Evolutionary conservation across 2,113 vertebrate genomes (phyloP).

Genomic region (Platysternon megacephalum): DNA sequence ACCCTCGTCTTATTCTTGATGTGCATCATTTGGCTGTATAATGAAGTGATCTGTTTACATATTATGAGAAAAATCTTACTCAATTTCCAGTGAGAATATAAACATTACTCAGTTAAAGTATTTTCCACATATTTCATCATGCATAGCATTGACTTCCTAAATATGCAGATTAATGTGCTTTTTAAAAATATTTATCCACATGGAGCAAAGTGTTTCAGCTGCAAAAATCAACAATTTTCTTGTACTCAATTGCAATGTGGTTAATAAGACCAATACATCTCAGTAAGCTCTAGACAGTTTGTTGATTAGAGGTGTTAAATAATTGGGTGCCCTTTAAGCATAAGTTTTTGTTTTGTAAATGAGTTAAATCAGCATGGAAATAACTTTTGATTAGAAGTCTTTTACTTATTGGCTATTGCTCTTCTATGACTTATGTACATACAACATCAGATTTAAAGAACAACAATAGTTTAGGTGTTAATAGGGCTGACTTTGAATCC

Average conservation of each 20-base stretch:
- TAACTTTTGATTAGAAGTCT: neutral
- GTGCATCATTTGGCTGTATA: neutral
- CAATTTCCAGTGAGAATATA: neutral
- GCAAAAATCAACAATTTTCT: neutral
- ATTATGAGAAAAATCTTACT: neutral
- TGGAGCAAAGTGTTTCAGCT: neutral
- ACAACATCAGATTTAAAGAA: neutral
- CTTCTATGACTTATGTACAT: neutral
- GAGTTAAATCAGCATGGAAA: neutral
- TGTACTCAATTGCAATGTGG: neutral
- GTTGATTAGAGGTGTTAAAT: neutral
- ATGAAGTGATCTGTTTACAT: neutral
- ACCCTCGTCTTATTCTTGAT: neutral
- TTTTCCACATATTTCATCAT: neutral
- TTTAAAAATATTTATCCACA: neutral
- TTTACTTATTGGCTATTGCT: neutral
- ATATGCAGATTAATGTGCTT: neutral
- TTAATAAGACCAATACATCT: neutral
- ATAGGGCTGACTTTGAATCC: neutral
- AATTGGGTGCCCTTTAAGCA: neutral
- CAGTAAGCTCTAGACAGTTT: neutral
- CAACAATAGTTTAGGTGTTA: neutral
- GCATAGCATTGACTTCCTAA: neutral
- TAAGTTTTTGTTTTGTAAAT: constrained; percentile 26
- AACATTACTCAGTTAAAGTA: neutral